phyloP scores from a whole-genome alignment of 1,140 invertebrate genomes.

The Eciton burchellii region DNA sequence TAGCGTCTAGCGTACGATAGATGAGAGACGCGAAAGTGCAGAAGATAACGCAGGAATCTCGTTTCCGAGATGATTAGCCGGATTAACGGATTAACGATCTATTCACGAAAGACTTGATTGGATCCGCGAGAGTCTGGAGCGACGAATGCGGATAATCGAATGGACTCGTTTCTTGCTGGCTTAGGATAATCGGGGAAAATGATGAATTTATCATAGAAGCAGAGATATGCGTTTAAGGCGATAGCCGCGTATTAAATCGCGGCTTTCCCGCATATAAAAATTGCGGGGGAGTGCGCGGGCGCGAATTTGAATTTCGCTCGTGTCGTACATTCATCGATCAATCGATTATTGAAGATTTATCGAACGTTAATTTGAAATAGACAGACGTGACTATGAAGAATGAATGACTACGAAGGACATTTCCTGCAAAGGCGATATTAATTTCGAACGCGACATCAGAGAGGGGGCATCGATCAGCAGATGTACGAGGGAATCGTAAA shows the following conservation, averaged over 20 bases:
- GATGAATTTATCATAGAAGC: constrained; percentile 2
- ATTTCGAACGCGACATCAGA: not conserved
- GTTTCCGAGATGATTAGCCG: constrained; percentile 17
- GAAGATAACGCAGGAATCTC: constrained; percentile 9
- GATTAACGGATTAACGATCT: constrained; percentile 45
- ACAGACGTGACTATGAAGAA: too few species aligned
- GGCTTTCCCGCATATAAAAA: too few species aligned
- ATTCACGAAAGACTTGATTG: constrained; percentile 55
- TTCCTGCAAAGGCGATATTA: not conserved
- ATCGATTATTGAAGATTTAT: too few species aligned
- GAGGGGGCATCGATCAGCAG: not conserved
- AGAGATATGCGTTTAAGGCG: too few species aligned
- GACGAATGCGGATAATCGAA: constrained; percentile 51
- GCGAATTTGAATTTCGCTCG: not conserved
- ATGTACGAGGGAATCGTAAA: not conserved
- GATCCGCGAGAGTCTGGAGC: constrained; percentile 18
- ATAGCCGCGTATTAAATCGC: too few species aligned
- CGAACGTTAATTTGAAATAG: too few species aligned
- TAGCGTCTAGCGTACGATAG: too few species aligned
- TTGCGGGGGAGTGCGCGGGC: too few species aligned
- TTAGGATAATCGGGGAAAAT: constrained; percentile 18
- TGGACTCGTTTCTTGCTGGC: constrained; percentile 19
- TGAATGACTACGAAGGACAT: too few species aligned
- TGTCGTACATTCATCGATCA: not conserved
- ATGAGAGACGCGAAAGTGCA: too few species aligned